These are phyloP conservation scores for Calameuta idolon DNA, from an alignment of 2,888 invertebrate species.

Conservation along the genomic window DNA sequence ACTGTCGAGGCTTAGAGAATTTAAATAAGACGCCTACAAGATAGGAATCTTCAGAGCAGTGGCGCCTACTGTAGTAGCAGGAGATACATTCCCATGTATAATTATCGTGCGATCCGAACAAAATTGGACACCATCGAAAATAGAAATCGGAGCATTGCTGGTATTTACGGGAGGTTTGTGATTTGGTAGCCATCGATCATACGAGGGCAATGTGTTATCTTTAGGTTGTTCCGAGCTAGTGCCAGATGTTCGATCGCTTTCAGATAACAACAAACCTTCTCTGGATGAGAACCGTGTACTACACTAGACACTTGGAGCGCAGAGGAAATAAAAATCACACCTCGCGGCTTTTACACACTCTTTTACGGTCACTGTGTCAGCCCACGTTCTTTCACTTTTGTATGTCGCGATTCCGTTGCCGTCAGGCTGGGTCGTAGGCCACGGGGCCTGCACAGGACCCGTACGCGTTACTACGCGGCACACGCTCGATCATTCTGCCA, in stretches of 20 bases:
- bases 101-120: background rate
- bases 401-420: slow-evolving; percentile 20
- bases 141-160: background rate
- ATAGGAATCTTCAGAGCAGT: background rate
- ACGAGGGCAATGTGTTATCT: background rate
- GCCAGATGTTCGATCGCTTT: slow-evolving; percentile 3
- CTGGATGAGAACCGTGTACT: background rate
- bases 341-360: slow-evolving; percentile 8
- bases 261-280: slow-evolving; percentile 3
- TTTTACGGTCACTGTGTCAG: background rate
- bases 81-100: background rate
- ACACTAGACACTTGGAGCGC: slow-evolving; percentile 14
- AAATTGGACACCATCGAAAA: background rate
- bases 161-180: background rate
- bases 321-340: background rate
- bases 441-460: slow-evolving; percentile 52
- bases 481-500: slow-evolving; percentile 48
- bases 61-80: background rate
- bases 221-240: background rate
- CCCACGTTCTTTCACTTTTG: slow-evolving; percentile 3
- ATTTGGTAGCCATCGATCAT: background rate
- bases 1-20: background rate
- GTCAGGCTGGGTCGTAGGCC: slow-evolving; percentile 48
- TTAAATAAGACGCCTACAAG: background rate
- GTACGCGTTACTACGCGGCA: slow-evolving; percentile 47